phyloP scores from a whole-genome alignment of 2,888 invertebrate genomes.

The Vannuccia rotundouncinata region DNA sequence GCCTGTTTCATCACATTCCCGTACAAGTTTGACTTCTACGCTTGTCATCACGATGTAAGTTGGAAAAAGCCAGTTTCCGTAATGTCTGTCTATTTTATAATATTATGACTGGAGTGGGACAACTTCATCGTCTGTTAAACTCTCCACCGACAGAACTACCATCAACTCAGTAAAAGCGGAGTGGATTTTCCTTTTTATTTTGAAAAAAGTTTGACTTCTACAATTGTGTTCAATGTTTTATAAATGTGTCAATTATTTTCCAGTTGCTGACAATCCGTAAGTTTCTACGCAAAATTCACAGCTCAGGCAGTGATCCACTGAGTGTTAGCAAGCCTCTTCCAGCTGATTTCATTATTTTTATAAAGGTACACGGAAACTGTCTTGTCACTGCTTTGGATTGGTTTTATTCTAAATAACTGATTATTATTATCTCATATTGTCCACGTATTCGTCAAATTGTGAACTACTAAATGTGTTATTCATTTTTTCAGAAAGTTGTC shows the following conservation, averaged over 20 bases:
- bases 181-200: too few species aligned
- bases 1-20: slow-evolving; percentile 27
- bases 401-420: too few species aligned
- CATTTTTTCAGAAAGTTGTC: slow-evolving; percentile 60
- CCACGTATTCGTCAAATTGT: too few species aligned
- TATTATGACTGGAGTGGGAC: too few species aligned
- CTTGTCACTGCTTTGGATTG: too few species aligned
- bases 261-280: not conserved
- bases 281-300: slow-evolving; percentile 20
- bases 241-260: too few species aligned
- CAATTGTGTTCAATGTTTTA: not conserved
- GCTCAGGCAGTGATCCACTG: not conserved
- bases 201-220: slow-evolving; percentile 10
- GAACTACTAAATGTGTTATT: too few species aligned
- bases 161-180: too few species aligned
- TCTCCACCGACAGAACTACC: too few species aligned
- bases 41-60: slow-evolving; percentile 37
- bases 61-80: not conserved
- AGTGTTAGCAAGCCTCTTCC: not conserved
- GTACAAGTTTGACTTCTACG: slow-evolving; percentile 34
- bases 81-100: slow-evolving; percentile 6
- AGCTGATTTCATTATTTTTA: not conserved
- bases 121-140: too few species aligned
- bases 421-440: too few species aligned
- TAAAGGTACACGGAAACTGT: not conserved